Evolutionary conservation across 1,140 invertebrate species (phyloP), one percentile per base, ranked within the genome.

Genomic region (Pomacea maculata): DNA sequence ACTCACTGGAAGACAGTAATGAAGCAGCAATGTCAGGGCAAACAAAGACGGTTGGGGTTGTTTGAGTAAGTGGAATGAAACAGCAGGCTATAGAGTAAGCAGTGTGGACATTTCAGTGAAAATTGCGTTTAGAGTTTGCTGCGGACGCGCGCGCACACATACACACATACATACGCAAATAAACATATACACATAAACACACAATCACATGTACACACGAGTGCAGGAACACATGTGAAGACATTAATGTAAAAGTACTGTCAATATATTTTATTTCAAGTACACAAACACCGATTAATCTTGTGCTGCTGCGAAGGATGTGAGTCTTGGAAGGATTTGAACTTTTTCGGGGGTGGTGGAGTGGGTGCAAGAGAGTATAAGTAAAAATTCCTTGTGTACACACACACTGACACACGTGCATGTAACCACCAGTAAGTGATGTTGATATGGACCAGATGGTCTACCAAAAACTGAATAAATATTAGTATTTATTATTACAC

Each of bases 81-180:
- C 34, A 45, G 34, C 3, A 4, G 0, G 34, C 0, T 4, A 45
- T 1, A 45, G 34, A 45, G 34, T 45, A 25, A 25, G 25, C 25
- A 25, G 25, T 25, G 25, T 25, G 25, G 25, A 25, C 25, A 25
- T 25, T 25, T 25, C 25, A 25, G 25, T 25, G 25, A 25, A 25
- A 25, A 25, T 25, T 25, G 0, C 25, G 25, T 25, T 25, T 25
- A 25, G 25, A 25, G 25, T 25, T 25, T 25, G 25, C 25, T 25
- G 25, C 25, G 25, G 25, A 25, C 25, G 25, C 25, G 25, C 25
- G 34, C 34, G 6, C 34, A 75, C 74, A 61, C 74, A 75, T 54
- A 75, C 74, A 75, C 74, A 75, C 74, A 75, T 19, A 63, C 54
- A 75, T 7, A 65, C 64, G 7, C 64, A 65, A 4, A 65, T 7